phyloP scores from a whole-genome alignment of 2,888 invertebrate genomes.

The Chorisops tibialis region DNA sequence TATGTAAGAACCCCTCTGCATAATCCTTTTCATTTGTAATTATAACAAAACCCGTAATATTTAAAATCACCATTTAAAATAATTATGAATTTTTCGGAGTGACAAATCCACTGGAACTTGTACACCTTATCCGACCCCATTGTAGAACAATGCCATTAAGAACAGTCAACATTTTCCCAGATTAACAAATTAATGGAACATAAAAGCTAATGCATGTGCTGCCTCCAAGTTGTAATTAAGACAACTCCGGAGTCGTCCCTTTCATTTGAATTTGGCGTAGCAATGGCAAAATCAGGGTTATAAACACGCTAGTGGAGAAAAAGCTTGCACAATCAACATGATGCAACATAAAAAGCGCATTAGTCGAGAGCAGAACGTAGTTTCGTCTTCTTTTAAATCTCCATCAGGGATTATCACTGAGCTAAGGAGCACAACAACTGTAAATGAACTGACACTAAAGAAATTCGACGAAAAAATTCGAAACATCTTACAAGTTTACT shows the following conservation, averaged over 20 bases:
- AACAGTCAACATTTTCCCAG: constrained; percentile 15
- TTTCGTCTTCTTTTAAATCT: too few relatives aligned
- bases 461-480: too few relatives aligned
- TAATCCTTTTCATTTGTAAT: too few relatives aligned
- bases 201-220: constrained; percentile 15
- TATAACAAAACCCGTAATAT: background rate
- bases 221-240: constrained; percentile 5
- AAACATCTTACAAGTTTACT: too few relatives aligned
- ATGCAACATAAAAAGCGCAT: constrained; percentile 21
- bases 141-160: constrained; percentile 12
- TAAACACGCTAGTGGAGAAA: background rate
- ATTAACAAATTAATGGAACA: constrained; percentile 22
- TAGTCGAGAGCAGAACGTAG: background rate
- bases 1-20: too few relatives aligned
- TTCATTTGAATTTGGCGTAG: background rate
- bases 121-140: background rate
- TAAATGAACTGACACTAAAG: too few relatives aligned
- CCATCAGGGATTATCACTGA: too few relatives aligned
- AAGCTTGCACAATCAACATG: background rate
- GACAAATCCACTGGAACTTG: background rate
- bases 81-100: background rate
- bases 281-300: background rate
- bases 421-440: too few relatives aligned
- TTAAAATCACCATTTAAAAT: constrained; percentile 4
- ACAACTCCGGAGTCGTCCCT: background rate